phyloP scores from a whole-genome alignment of 1,140 invertebrate species.

The Bombus waltoni region DNA sequence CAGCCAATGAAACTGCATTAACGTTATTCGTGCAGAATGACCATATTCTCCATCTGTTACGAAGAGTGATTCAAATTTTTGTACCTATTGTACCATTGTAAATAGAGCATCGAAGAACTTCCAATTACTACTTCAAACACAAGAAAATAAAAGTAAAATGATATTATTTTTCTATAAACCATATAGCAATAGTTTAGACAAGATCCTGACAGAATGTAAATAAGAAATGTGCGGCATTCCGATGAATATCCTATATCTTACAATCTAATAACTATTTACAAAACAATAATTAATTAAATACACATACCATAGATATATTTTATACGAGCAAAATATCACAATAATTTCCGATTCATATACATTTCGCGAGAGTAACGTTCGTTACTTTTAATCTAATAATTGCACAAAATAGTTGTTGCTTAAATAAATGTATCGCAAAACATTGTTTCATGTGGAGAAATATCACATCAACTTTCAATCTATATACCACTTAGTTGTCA shows the following conservation, averaged over 20 bases:
- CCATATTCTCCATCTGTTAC: too few relatives aligned
- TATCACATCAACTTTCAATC: not conserved
- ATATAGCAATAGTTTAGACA: too few relatives aligned
- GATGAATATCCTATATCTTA: too few relatives aligned
- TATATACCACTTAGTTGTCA: not conserved
- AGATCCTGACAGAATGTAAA: not conserved
- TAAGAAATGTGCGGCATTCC: not conserved
- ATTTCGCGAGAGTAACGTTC: too few relatives aligned
- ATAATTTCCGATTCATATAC: too few relatives aligned
- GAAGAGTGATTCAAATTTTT: not conserved
- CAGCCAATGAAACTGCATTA: not conserved
- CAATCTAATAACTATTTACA: too few relatives aligned
- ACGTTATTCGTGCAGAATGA: too few relatives aligned
- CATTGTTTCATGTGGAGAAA: not conserved
- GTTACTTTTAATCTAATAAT: too few relatives aligned
- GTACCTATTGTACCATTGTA: not conserved
- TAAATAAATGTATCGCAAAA: not conserved
- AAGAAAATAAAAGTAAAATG: not conserved
- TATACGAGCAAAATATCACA: too few relatives aligned
- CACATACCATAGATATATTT: too few relatives aligned
- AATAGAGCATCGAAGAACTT: not conserved
- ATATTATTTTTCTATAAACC: not conserved
- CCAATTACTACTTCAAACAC: not conserved
- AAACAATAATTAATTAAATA: too few relatives aligned
- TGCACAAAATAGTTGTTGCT: not conserved